Conservation (phyloP, 2,888 invertebrate species). For the Acronicta psi region DNA sequence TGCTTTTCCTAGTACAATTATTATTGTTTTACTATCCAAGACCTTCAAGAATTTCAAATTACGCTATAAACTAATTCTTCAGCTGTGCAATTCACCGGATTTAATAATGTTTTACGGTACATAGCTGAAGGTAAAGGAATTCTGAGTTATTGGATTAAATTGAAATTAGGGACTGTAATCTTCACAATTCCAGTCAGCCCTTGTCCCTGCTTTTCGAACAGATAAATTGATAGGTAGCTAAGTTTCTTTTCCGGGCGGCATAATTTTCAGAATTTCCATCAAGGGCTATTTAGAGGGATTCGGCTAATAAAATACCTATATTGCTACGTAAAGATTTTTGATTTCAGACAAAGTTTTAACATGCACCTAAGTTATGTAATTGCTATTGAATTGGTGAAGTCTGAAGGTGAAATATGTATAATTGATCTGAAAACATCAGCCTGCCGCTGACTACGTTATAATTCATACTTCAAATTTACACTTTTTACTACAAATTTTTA, state of each 20-base stretch:
- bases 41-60: slow-evolving; percentile 21
- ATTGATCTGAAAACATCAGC: no score
- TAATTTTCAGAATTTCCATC: slow-evolving; percentile 13
- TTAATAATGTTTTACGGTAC: slow-evolving; percentile 43
- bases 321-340: not conserved
- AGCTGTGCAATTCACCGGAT: slow-evolving; percentile 32
- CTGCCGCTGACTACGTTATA: no score
- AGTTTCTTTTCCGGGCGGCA: slow-evolving; percentile 15
- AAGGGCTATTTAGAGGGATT: slow-evolving; percentile 1
- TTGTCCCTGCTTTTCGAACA: slow-evolving; percentile 30
- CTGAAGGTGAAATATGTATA: no score
- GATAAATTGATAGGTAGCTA: slow-evolving; percentile 27
- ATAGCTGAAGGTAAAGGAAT: slow-evolving; percentile 40
- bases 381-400: no score
- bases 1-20: not conserved
- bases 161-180: slow-evolving; percentile 53
- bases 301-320: no score
- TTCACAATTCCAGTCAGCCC: slow-evolving; percentile 44
- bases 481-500: no score
- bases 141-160: slow-evolving; percentile 48
- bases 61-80: slow-evolving; percentile 36
- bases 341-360: not conserved
- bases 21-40: not conserved
- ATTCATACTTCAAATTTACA: no score
- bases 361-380: no score